phyloP scores from a whole-genome alignment of 2,113 vertebrate genomes.

The Platysteira castanea region DNA sequence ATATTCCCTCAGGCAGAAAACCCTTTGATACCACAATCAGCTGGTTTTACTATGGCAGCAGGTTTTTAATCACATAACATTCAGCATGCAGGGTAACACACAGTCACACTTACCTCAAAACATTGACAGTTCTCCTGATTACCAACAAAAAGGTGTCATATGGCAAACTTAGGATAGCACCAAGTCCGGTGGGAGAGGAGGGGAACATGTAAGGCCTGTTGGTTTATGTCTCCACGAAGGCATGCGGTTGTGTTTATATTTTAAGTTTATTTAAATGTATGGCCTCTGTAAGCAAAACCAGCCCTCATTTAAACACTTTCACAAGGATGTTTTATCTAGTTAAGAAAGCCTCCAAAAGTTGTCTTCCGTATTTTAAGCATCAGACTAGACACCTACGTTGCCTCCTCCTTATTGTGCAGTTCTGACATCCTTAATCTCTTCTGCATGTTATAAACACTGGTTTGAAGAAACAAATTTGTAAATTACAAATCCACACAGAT shows the following conservation, averaged over 20 bases:
- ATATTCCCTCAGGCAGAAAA: neutral
- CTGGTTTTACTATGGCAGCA: neutral
- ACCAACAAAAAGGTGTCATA: neutral
- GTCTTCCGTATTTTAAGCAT: neutral
- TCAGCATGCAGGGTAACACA: neutral
- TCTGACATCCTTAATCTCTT: neutral
- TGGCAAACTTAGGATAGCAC: neutral
- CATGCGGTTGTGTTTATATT: neutral
- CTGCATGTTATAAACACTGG: neutral
- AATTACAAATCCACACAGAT: neutral
- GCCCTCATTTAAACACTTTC: neutral
- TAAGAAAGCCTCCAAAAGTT: neutral
- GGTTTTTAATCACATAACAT: neutral
- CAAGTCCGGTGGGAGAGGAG: neutral
- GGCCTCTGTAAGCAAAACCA: neutral
- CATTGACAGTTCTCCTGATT: neutral
- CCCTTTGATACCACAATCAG: neutral
- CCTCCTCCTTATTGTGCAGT: neutral
- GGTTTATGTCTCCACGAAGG: neutral
- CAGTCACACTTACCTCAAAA: neutral
- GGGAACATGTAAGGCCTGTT: accelerated
- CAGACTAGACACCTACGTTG: neutral
- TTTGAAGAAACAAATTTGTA: neutral
- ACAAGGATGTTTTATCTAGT: neutral
- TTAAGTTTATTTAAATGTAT: neutral